Conservation (phyloP, 2,797 vertebrate genomes). For the Lithobates sylvaticus region DNA sequence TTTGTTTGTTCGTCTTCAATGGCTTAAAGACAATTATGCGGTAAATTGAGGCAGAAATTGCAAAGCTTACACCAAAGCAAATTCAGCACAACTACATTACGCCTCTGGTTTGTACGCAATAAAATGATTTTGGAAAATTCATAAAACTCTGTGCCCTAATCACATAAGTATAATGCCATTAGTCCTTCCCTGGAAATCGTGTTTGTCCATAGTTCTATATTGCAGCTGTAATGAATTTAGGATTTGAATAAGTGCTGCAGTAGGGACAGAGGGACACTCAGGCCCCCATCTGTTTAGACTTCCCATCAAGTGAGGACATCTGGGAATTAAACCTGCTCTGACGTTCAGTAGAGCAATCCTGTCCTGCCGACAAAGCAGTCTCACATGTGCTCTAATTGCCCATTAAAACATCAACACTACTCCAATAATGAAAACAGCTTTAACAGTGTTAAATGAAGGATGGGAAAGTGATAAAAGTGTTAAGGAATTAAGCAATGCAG, state of each 20-base stretch:
- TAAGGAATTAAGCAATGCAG: constrained; percentile 47
- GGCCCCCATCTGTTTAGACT: constrained; percentile 22
- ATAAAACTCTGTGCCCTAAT: constrained; percentile 29
- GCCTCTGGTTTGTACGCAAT: constrained; percentile 23
- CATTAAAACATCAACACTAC: constrained; percentile 53
- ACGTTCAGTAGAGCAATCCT: constrained; percentile 32
- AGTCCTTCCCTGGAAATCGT: constrained; percentile 28
- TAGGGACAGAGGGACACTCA: constrained; percentile 5
- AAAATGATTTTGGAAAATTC: constrained; percentile 46
- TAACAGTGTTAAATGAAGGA: constrained; percentile 59
- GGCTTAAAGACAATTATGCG: constrained; percentile 28
- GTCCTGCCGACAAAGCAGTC: constrained; percentile 58
- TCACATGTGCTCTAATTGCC: constrained; percentile 57
- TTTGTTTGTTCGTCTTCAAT: constrained; percentile 7
- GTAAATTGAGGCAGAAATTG: constrained; percentile 26
- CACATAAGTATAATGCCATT: constrained; percentile 52
- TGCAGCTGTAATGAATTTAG: constrained; percentile 54
- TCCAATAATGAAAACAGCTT: constrained; percentile 56
- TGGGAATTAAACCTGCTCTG: constrained; percentile 48
- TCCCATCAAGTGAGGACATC: constrained; percentile 30
- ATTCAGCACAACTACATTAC: constrained; percentile 34
- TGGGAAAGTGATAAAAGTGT: constrained; percentile 52
- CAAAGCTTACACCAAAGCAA: constrained; percentile 12
- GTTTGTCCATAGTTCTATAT: constrained; percentile 34
- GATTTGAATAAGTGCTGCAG: constrained; percentile 25